These are phyloP conservation scores for Trichopoda pennipes DNA, from an alignment of 2,888 invertebrate species.

Conservation along the genomic window DNA sequence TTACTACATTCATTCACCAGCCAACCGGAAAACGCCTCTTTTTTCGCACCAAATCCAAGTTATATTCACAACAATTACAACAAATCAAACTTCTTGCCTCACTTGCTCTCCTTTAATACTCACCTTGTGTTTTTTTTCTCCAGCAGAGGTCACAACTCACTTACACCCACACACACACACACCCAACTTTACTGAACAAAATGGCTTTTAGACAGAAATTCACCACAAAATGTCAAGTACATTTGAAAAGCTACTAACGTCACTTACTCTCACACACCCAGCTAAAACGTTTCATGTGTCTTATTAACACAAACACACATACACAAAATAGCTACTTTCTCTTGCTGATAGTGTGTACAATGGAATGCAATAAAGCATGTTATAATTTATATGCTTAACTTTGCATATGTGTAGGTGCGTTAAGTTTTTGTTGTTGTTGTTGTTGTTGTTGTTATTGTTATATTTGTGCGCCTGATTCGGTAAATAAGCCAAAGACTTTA, in stretches of 20 bases:
- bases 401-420: constrained; percentile 10
- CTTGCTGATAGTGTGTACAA: constrained; percentile 1
- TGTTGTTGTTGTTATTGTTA: constrained; percentile 45
- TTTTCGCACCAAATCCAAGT: constrained; percentile 72
- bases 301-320: not conserved
- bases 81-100: constrained; percentile 64
- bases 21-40: constrained; percentile 80
- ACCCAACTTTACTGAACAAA: no score
- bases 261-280: constrained; percentile 44
- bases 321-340: not conserved
- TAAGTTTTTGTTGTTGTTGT: constrained; percentile 30
- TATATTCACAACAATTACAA: constrained; percentile 61
- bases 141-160: constrained; percentile 33
- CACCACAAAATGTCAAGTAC: constrained; percentile 82
- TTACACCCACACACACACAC: not conserved
- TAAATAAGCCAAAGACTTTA: constrained; percentile 65
- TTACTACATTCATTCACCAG: constrained; percentile 68
- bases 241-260: constrained; percentile 76
- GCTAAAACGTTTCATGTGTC: not conserved
- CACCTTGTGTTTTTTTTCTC: constrained; percentile 12
- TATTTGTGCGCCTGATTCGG: constrained; percentile 60
- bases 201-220: constrained; percentile 80
- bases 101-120: constrained; percentile 34
- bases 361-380: no score
- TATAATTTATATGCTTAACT: no score